Base-by-base conservation (phyloP, 2,113 vertebrate species). In the Sisor rabdophorus region DNA sequence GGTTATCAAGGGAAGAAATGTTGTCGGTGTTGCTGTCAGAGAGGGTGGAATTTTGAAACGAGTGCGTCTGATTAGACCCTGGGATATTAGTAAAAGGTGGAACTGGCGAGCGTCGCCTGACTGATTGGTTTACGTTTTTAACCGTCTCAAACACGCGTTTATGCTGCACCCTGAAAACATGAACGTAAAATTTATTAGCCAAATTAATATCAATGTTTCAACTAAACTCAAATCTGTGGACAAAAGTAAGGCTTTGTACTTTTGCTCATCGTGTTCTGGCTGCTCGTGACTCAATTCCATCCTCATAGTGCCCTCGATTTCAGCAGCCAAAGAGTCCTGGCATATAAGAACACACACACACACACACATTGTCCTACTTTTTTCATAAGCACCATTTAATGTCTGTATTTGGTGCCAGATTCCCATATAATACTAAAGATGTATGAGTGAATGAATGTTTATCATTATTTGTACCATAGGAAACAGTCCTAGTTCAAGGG, bases 291-390 rank as follows among this genome's bases (percentile, higher is more conserved):
- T 95, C 76, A 99, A 79, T 77, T 98, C 97, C 87, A 97, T 98
- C 79, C 97, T 93, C 97, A 98, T 99, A 0, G 94, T 94, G 24
- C 97, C 97, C 87, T 99, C 97, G 30, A 99, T 99, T 87, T 98
- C 97, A 7, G 96, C 97, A 5, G 97, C 97, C 89, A 99, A 83
- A 44, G 97, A 99, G 85, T 99, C 97, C 97, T 99, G 86, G 76
- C 73, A 79, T 85, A 89, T 77, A 84, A 69, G 79, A 19, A 74
- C 8, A 1, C 60, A 52, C 40, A 53, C 11, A 64, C 55, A 70
- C 40, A 55, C 22, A 60, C 44, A 30, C 61, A 52, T 52, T 52
- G 50, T 52, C 4, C 5, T 52, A 54, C 12, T 4, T 55, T 55
- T 13, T 11, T 12, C 24, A 3, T 56, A 11, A 56, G 54, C n/a